Conservation (phyloP, 2,888 invertebrate genomes). For the Macrosiphum euphorbiae region DNA sequence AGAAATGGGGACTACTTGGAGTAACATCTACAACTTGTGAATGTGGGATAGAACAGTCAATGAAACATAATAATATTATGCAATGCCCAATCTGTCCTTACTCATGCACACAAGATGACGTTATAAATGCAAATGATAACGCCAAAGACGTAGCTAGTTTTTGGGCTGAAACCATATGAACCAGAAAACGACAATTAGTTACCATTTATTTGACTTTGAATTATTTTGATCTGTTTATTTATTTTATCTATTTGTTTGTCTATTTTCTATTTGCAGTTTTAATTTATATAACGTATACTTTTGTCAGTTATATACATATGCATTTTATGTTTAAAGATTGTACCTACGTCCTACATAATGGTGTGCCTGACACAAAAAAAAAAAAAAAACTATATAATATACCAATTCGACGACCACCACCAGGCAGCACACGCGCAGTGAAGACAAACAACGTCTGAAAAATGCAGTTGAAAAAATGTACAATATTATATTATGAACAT, state of each 20-base stretch:
- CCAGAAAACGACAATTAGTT: constrained; percentile 12
- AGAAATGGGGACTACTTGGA: too few relatives aligned
- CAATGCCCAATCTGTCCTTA: constrained; percentile 11
- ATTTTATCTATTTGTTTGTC: neutral
- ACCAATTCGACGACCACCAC: neutral
- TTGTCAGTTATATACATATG: neutral
- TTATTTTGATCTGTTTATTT: constrained; percentile 34
- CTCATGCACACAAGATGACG: neutral
- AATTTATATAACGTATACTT: constrained; percentile 17
- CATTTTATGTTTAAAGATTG: neutral
- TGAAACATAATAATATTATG: neutral
- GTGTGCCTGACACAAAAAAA: neutral
- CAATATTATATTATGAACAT: neutral
- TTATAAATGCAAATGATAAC: neutral
- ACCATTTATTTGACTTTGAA: constrained; percentile 18
- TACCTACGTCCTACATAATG: constrained; percentile 8
- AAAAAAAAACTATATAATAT: neutral
- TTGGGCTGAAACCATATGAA: constrained; percentile 20
- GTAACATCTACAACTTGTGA: neutral
- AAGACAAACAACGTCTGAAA: neutral
- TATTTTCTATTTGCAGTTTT: neutral
- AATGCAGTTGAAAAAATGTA: neutral
- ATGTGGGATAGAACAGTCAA: neutral
- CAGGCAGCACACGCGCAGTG: neutral
- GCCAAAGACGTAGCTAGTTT: neutral